Evolutionary conservation across 2,797 vertebrate genomes (phyloP).

Genomic region (Chaunax sp.): DNA sequence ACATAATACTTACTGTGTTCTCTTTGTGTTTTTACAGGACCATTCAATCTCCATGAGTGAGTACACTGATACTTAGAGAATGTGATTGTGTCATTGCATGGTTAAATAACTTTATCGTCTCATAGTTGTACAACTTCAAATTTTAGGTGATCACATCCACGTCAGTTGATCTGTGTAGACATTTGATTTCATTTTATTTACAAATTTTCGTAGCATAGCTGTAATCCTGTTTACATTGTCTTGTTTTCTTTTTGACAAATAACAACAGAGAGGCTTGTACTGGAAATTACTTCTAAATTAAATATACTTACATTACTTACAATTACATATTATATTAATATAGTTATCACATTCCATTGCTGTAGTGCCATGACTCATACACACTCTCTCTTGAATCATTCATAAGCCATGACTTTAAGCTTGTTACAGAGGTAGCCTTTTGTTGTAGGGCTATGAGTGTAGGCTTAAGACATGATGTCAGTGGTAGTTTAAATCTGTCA

Average conservation of each 20-base stretch:
- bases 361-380: slow-evolving; percentile 21
- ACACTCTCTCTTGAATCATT: not conserved
- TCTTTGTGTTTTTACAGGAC: slow-evolving; percentile 74
- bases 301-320: no score
- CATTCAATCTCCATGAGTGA: slow-evolving; percentile 77
- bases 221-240: not conserved
- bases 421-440: slow-evolving; percentile 32
- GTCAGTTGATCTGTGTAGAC: not conserved
- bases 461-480: slow-evolving; percentile 48
- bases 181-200: no score
- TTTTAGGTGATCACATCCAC: not conserved
- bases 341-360: not conserved
- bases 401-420: slow-evolving; percentile 36
- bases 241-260: not conserved
- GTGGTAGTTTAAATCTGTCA: slow-evolving; percentile 38
- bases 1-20: slow-evolving; percentile 8
- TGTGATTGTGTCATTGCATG: not conserved
- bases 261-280: not conserved
- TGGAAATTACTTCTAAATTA: not conserved
- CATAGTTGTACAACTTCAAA: not conserved
- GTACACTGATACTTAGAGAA: slow-evolving; percentile 52
- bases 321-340: no score
- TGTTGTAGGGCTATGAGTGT: slow-evolving; percentile 34
- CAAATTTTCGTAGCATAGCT: not conserved
- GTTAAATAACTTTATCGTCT: not conserved